Evolutionary conservation across 2,113 vertebrate species (phyloP).

Genomic region (Myiozetetes cayanensis): DNA sequence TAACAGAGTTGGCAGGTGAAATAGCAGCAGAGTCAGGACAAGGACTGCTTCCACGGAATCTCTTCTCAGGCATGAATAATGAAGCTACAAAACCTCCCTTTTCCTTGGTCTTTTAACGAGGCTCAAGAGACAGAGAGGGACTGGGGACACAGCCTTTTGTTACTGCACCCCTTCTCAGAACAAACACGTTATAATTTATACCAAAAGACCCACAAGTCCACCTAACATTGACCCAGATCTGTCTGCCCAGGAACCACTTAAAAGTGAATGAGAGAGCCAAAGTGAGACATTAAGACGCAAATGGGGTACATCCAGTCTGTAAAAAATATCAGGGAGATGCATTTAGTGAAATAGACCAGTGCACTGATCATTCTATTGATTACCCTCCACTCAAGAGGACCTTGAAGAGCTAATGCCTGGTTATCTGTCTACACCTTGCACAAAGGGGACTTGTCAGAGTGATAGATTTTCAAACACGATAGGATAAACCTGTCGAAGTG

Average conservation of each 20-base stretch:
- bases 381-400: not conserved
- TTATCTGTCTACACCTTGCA: conserved; percentile 45
- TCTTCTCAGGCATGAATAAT: not conserved
- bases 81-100: not conserved
- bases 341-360: not conserved
- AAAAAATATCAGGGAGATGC: not conserved
- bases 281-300: not conserved
- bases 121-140: not conserved
- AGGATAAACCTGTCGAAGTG: conserved; percentile 53
- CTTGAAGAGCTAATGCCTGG: conserved; percentile 19
- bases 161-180: not conserved
- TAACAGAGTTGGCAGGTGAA: not conserved
- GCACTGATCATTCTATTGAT: not conserved
- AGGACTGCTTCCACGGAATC: not conserved
- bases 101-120: not conserved
- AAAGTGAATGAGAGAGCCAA: not conserved
- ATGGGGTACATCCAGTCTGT: not conserved
- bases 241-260: not conserved
- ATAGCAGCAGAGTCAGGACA: not conserved
- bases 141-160: not conserved
- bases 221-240: not conserved
- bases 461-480: conserved; percentile 59
- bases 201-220: not conserved
- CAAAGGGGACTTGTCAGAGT: conserved; percentile 16
- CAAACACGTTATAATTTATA: not conserved